A percentile compares a stretch with the other conserved stretches of the same genome.
These are phyloP conservation scores for Indicator maculatus DNA, from an alignment of 2,113 vertebrate species.

Conservation along the genomic window DNA sequence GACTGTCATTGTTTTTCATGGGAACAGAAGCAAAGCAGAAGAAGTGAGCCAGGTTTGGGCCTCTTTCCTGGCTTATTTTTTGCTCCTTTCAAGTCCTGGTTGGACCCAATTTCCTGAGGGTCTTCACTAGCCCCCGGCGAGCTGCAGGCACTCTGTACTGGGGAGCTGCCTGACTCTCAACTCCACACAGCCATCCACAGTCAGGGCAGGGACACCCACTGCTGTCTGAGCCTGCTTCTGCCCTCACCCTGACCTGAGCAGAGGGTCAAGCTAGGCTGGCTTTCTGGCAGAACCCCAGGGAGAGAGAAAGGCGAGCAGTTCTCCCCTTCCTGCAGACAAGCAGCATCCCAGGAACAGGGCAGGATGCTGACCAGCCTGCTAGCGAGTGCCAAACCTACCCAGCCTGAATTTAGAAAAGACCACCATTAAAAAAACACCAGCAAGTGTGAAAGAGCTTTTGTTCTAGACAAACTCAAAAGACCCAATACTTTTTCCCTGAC, in stretches of 20 bases:
- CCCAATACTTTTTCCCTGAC: neutral
- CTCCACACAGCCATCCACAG: rapidly evolving
- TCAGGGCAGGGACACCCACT: neutral
- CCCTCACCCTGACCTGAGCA: neutral
- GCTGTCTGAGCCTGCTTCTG: neutral
- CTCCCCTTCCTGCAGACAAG: neutral
- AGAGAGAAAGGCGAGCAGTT: neutral
- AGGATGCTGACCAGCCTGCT: conserved; percentile 52
- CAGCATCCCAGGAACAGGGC: neutral
- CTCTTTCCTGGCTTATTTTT: conserved; percentile 17
- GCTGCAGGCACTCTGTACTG: neutral
- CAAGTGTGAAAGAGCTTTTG: conserved; percentile 35
- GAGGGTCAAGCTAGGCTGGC: neutral
- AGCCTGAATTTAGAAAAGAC: conserved; percentile 16
- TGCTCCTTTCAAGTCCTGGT: neutral
- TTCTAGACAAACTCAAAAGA: conserved; percentile 7
- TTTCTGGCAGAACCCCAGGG: neutral
- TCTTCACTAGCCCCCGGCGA: neutral
- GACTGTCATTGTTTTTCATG: conserved; percentile 29
- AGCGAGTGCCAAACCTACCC: conserved; percentile 11
- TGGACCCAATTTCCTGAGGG: neutral
- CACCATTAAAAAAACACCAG: neutral
- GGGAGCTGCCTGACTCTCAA: neutral
- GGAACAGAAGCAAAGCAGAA: conserved; percentile 43
- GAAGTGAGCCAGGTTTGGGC: neutral